Evolutionary conservation across 2,113 vertebrate genomes (phyloP).

Genomic region (Vulpes vulpes): DNA sequence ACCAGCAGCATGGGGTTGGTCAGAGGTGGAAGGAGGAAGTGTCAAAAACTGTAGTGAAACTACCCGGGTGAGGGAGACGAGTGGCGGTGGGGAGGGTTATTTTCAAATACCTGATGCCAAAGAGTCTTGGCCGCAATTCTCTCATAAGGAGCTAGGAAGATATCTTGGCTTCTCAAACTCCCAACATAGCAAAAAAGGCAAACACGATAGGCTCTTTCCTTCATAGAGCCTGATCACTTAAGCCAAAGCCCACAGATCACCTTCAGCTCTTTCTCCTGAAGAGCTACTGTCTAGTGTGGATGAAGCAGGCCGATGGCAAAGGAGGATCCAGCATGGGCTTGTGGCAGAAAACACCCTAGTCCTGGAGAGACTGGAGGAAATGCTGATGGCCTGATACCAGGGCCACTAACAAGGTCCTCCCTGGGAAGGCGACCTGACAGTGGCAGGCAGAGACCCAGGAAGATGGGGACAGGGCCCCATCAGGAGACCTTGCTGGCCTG

Average conservation of each 20-base stretch:
- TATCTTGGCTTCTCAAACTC: neutral
- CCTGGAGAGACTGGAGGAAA: neutral
- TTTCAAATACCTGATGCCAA: neutral
- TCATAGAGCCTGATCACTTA: neutral
- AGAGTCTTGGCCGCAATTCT: neutral
- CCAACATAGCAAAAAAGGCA: neutral
- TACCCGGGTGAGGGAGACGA: accelerated
- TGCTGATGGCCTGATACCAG: accelerated
- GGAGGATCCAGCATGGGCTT: neutral
- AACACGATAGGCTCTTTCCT: accelerated
- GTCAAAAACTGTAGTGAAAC: neutral
- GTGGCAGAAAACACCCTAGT: neutral
- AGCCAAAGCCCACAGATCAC: neutral
- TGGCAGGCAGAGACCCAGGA: neutral
- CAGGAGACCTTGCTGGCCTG: neutral
- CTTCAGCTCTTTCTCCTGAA: neutral
- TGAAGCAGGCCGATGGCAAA: accelerated
- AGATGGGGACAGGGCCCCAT: neutral
- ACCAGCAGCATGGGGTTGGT: no score
- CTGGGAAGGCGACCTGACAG: neutral
- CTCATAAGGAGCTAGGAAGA: neutral
- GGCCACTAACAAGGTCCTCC: neutral
- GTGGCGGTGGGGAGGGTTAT: accelerated
- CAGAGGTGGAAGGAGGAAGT: neutral
- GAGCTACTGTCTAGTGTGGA: accelerated